Evolutionary conservation across 2,888 invertebrate species (phyloP), one percentile per base, ranked within the genome.

Genomic region (Agonopterix subpropinquella): DNA sequence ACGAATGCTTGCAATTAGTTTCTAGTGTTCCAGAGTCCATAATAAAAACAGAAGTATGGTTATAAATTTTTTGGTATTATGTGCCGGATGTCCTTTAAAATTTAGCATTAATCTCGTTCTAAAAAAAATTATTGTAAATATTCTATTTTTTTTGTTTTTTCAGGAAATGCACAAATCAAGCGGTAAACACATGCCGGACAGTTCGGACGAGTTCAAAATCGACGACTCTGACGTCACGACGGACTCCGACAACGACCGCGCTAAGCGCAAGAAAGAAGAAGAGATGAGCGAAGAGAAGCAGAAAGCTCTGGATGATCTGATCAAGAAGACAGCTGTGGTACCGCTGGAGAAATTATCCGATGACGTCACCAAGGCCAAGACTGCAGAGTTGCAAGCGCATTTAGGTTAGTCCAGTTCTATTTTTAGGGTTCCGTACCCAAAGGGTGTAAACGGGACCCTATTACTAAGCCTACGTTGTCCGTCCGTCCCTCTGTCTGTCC

Each of bases 121-220:
- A n/a, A n/a, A n/a, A n/a, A n/a, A n/a, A n/a, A n/a, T n/a, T n/a
- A n/a, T n/a, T n/a, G 4, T 4, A 5, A n/a, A 39, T 39, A 39
- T 8, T 39, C 1, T n/a, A 0, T 39, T 8, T 41, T 1, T 13
- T 8, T n/a, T 67, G 87, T 11, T 42, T 1, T 13, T 8, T n/a
- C 67, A 88, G 89, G 89, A 89, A 61, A 84, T 87, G 77, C 89
- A 89, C 73, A 89, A 89, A 53, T 86, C 87, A 1, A 86, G 86
- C 69, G 89, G 89, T 55, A 89, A 89, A 56, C 89, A 89, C 73
- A 89, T 87, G 88, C 77, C 82, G 45, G 89, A 89, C 65, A 88
- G 86, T 50, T 88, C 88, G 1, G 87, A 89, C 65, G 89, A 89
- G 70, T 89, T 84, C 71, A 82, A 82, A 51, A 64, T 84, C 41